Evolutionary conservation across 2,797 vertebrate species (phyloP).

Genomic region (Cirrhinus mrigala): DNA sequence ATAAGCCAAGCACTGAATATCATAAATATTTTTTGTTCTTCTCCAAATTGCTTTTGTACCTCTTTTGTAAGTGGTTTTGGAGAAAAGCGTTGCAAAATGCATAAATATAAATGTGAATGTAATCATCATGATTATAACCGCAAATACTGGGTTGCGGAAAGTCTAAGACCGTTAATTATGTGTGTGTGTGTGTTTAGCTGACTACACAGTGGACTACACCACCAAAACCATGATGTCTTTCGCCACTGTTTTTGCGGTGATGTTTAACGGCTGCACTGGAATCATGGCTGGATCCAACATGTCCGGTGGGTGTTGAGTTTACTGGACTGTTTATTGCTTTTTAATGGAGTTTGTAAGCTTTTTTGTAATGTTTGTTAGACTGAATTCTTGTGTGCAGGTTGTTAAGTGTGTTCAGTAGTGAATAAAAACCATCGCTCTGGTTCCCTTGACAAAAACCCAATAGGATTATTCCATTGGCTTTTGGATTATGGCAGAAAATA

Average conservation of each 20-base stretch:
- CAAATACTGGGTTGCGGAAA: background rate
- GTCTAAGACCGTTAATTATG: background rate
- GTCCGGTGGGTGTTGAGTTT: constrained; percentile 81
- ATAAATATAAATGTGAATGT: background rate
- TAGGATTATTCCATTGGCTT: background rate
- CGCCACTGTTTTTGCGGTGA: constrained; percentile 89
- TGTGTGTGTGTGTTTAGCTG: constrained; percentile 68
- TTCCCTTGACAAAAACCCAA: background rate
- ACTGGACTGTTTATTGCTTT: background rate
- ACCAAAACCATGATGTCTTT: constrained; percentile 87
- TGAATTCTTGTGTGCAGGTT: background rate
- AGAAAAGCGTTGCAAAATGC: background rate
- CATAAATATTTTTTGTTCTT: background rate
- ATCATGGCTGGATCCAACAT: constrained; percentile 97
- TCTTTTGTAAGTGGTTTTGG: background rate
- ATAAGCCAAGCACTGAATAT: background rate
- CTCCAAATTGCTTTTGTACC: background rate
- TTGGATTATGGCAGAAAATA: background rate
- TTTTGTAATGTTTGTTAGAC: background rate
- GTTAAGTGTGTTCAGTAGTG: background rate
- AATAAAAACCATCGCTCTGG: background rate
- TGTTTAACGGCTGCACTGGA: constrained; percentile 94
- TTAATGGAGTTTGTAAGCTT: background rate
- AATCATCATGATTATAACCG: background rate
- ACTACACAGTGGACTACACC: constrained; percentile 86